These are phyloP conservation scores for Dynastes hyllus DNA, from an alignment of 2,888 invertebrate genomes.

Conservation along the genomic window DNA sequence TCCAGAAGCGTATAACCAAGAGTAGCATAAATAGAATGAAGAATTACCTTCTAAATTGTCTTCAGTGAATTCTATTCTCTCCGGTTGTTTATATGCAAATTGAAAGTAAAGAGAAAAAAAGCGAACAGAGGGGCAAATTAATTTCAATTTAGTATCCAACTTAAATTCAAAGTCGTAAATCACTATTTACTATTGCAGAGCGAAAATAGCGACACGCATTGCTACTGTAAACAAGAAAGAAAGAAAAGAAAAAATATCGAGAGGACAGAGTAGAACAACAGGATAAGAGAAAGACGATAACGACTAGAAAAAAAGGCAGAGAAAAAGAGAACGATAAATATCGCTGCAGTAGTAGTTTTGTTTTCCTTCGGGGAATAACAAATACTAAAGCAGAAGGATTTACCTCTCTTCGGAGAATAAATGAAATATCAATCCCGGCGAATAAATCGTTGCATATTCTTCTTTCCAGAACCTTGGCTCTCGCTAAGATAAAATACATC, in stretches of 20 bases:
- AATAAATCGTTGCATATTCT: constrained; percentile 50
- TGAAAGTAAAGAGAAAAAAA: constrained; percentile 21
- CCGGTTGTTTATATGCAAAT: constrained; percentile 27
- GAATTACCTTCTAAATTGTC: neutral
- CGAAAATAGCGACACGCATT: constrained; percentile 32
- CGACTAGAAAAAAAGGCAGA: constrained; percentile 35
- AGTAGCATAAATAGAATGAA: neutral
- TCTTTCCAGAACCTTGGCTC: neutral
- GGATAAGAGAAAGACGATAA: constrained; percentile 37
- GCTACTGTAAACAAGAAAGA: neutral
- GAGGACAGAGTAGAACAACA: constrained; percentile 7
- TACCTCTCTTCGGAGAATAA: constrained; percentile 49
- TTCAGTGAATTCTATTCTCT: neutral
- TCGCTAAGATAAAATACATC: constrained; percentile 37
- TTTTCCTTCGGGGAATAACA: constrained; percentile 46
- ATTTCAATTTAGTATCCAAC: constrained; percentile 42
- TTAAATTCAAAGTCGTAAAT: constrained; percentile 45
- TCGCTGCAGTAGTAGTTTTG: constrained; percentile 49
- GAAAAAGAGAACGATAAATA: constrained; percentile 51
- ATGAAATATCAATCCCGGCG: constrained; percentile 51
- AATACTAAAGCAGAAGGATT: constrained; percentile 47
- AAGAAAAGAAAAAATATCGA: constrained; percentile 25
- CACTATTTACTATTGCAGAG: constrained; percentile 42
- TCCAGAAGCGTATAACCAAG: neutral
- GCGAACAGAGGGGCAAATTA: constrained; percentile 41